A percentile compares a stretch with the other conserved stretches of the same genome.
Evolutionary conservation across 2,888 invertebrate genomes (phyloP).

Genomic region (Hydraecia micacea): DNA sequence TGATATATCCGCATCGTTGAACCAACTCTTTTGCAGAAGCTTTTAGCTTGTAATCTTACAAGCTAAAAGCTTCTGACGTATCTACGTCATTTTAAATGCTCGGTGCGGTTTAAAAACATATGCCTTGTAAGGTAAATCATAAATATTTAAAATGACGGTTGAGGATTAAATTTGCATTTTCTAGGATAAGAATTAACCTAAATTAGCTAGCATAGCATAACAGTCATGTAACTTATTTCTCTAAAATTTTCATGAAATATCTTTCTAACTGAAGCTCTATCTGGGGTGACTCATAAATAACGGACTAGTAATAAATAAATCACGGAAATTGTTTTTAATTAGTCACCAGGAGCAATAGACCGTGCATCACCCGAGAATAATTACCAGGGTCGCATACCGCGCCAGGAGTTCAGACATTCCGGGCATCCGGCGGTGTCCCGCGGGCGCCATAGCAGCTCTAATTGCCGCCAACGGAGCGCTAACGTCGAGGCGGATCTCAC

Average conservation of each 20-base stretch:
- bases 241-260: conserved; percentile 10
- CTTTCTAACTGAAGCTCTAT: conserved; percentile 23
- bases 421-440: conserved; percentile 78
- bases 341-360: conserved; percentile 78
- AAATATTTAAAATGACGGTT: neutral
- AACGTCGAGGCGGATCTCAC: conserved; percentile 78
- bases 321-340: conserved; percentile 76
- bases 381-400: conserved; percentile 83
- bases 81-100: neutral
- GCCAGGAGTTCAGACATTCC: conserved; percentile 75
- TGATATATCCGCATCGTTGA: conserved; percentile 14
- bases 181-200: neutral
- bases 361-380: conserved; percentile 76
- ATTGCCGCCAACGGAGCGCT: conserved; percentile 76
- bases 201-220: neutral
- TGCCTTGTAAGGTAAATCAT: neutral
- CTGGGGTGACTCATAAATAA: conserved; percentile 61
- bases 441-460: conserved; percentile 76
- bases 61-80: too few species aligned
- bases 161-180: neutral
- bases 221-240: neutral
- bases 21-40: neutral
- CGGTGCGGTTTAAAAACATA: neutral
- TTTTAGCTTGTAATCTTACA: neutral
- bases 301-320: conserved; percentile 69